Evolutionary conservation across 92 coral and sea anemone genomes (phyloP), one percentile per base, ranked within the genome.

Genomic region (Pocillopora grandis): DNA sequence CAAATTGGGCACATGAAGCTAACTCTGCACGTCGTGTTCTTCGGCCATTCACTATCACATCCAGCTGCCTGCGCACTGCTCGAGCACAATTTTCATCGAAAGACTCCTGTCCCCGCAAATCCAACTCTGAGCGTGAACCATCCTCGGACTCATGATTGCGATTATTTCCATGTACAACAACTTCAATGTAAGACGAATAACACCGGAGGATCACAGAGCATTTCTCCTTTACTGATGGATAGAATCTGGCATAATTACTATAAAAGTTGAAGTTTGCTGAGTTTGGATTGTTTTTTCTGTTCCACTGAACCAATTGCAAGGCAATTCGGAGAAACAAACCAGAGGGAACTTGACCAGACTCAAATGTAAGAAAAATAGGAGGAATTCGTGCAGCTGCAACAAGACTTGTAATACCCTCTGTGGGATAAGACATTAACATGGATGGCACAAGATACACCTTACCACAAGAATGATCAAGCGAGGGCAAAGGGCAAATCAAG

Each of bases 1-100:
- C 92, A 89, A 14, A 89, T 79, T 5, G 89, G 80, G 63, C 92
- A 89, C 56, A 59, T 55, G 23, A 89, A 82, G 80, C 84, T 71
- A 10, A 80, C 21, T 21, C 62, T 33, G 55, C 56, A 80, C 27
- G 6, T 76, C 80, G 59, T 79, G 12, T 58, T 56, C 57, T 70
- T 85, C 66, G 85, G 16, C 89, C 92, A 89, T 78, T 64, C 31
- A 89, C 89, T 62, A 81, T 66, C 59, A 66, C 19, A 18, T 13
- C 77, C 55, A 89, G 37, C 21, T 77, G 82, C 11, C 66, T 67
- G 20, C 55, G 57, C 60, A 89, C 71, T 36, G 48, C 73, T 10
- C 60, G 63, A 31, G 90, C 81, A 66, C 71, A 48, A 31, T 73
- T 14, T n/a, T 16, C 66, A 12, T 62, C 75, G 37, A 37, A 72